A percentile compares a stretch with the other conserved stretches of the same genome.
These are phyloP conservation scores for Druon quercuslanigerum DNA, from an alignment of 1,140 invertebrate species.

Conservation along the genomic window DNA sequence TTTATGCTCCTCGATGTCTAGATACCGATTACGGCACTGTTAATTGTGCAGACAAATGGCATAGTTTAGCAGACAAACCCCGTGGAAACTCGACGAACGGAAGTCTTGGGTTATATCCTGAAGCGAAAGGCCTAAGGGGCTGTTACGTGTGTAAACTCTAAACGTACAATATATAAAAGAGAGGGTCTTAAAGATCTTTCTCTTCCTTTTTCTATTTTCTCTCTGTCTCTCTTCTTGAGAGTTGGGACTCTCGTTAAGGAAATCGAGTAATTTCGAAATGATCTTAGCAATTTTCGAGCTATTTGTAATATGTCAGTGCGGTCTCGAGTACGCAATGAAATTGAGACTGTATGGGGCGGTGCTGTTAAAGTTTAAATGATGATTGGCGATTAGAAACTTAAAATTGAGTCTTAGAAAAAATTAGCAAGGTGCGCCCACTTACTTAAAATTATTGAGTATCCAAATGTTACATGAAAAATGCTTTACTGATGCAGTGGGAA, in stretches of 20 bases:
- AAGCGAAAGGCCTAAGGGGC: conserved; percentile 56
- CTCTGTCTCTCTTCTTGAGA: background rate
- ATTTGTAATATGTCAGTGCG: too few relatives aligned
- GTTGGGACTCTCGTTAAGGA: conserved; percentile 48
- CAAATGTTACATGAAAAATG: too few relatives aligned
- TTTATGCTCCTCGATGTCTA: background rate
- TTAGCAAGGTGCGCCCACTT: too few relatives aligned
- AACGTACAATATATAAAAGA: background rate
- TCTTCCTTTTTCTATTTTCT: conserved; percentile 5
- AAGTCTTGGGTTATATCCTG: conserved; percentile 58
- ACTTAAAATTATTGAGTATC: too few relatives aligned
- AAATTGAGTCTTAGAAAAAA: background rate
- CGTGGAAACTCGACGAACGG: conserved; percentile 60
- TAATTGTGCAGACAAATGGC: conserved; percentile 53
- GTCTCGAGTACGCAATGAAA: too few relatives aligned
- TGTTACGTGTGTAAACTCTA: conserved; percentile 44
- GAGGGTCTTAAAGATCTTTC: background rate
- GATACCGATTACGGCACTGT: conserved; percentile 31
- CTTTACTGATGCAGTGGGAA: too few relatives aligned
- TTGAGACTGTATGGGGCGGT: too few relatives aligned
- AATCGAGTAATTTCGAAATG: conserved; percentile 61
- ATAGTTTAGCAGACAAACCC: conserved; percentile 54
- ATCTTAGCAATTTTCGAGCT: background rate
- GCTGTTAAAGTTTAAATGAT: too few relatives aligned
- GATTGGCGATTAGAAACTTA: conserved; percentile 21